Base-by-base conservation (phyloP, 2,888 invertebrate species). In the Amaurobius ferox region DNA sequence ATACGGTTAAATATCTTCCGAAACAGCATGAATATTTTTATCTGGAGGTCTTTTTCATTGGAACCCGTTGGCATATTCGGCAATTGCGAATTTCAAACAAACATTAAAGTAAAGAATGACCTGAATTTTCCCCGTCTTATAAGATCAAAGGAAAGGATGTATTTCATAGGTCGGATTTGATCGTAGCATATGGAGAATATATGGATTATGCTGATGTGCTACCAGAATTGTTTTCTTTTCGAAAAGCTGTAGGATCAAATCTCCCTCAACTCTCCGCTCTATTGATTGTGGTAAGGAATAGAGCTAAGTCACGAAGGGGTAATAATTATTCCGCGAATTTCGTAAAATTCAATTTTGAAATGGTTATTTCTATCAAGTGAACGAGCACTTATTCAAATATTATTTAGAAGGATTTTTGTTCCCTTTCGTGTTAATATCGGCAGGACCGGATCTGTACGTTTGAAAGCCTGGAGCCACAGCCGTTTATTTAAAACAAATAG, bases 61-160 rank as follows among this genome's bases (percentile, higher is more conserved):
- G 23, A 23, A 11, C 23, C 44, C 23, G 19, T 55, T 55, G 55
- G 55, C 55, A 23, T 55, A 55, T 55, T 1, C 2, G 55, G 55
- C 55, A 55, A 55, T 55, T 55, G 55, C 19, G 55, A 55, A 55
- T 55, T 55, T 55, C 55, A 55, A 55, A 23, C 23, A 55, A 55
- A 55, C 55, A 55, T 44, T 44, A 44, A 44, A 44, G 44, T 44
- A 44, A 44, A 44, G 16, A 44, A 44, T 44, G 44, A 44, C 44
- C 44, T 16, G 2, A 44, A 44, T 13, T 44, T 44, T 44, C 2
- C 16, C 44, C 44, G 44, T 44, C 44, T 44, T 44, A 44, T 44
- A 16, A 44, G 44, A 44, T 44, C 44, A 44, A 11, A 2, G 44
- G 11, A 44, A 7, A 16, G 16, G 44, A 44, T 44, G 11, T 44